A percentile compares a stretch with the other conserved stretches of the same genome.
Evolutionary conservation across 2,888 invertebrate species (phyloP).

Genomic region (Xylocampa areola): DNA sequence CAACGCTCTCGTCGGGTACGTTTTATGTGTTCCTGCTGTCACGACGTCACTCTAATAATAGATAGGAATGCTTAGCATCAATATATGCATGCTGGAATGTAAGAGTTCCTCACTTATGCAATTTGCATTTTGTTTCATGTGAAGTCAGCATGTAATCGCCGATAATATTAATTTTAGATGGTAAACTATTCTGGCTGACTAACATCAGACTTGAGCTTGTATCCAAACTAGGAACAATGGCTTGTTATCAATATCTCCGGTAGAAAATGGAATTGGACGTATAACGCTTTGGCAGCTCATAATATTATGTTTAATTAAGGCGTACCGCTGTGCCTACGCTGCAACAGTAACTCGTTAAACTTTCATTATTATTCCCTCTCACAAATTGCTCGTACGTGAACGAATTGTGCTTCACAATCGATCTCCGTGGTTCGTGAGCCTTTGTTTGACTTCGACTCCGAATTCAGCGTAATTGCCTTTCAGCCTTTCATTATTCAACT

Average conservation of each 20-base stretch:
- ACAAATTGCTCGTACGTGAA: constrained; percentile 88
- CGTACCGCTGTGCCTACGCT: constrained; percentile 68
- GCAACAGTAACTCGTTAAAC: constrained; percentile 85
- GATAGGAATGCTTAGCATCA: constrained; percentile 86
- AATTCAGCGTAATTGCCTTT: constrained; percentile 90
- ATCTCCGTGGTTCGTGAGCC: constrained; percentile 82
- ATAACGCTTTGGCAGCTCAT: constrained; percentile 75
- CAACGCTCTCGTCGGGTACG: constrained; percentile 83
- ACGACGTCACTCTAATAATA: constrained; percentile 87
- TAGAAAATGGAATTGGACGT: constrained; percentile 67
- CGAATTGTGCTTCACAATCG: constrained; percentile 86
- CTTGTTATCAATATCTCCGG: constrained; percentile 64
- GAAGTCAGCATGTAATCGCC: constrained; percentile 63
- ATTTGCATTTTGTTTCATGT: constrained; percentile 70
- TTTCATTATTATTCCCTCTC: constrained; percentile 87
- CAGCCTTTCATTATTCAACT: constrained; percentile 89
- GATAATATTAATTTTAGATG: constrained; percentile 69
- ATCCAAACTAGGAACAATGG: constrained; percentile 72
- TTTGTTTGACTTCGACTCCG: constrained; percentile 89
- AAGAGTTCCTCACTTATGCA: constrained; percentile 74
- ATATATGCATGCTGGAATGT: constrained; percentile 79
- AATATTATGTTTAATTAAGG: constrained; percentile 85
- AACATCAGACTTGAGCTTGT: constrained; percentile 64
- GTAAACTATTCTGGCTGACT: constrained; percentile 62
- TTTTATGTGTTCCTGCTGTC: constrained; percentile 89